Percentiles rank a stretch among this genome's conserved stretches.
phyloP scores from a whole-genome alignment of 2,888 invertebrate species.

The Bugula neritina region DNA sequence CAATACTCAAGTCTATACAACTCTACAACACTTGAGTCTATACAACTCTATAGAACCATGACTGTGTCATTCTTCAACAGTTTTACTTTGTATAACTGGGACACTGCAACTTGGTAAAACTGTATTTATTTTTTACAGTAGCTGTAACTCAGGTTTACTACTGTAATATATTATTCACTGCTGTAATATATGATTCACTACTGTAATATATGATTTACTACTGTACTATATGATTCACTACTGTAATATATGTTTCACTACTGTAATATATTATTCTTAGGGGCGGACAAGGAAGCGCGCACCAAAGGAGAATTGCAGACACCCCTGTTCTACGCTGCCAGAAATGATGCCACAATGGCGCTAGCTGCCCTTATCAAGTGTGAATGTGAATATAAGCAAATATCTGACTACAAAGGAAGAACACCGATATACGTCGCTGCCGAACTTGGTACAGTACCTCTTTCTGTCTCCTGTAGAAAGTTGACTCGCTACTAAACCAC shows the following conservation, averaged over 20 bases:
- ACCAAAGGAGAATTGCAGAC: conserved; percentile 47
- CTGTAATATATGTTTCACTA: background rate
- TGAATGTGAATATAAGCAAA: conserved; percentile 40
- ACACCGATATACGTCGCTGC: conserved; percentile 52
- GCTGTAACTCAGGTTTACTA: background rate
- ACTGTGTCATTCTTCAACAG: too few species aligned
- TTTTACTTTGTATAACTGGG: too few species aligned
- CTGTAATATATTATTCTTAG: background rate
- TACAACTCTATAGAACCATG: too few species aligned
- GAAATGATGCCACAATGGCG: conserved; percentile 44
- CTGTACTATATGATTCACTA: background rate
- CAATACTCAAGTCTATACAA: too few species aligned
- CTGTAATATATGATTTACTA: background rate
- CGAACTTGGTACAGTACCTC: conserved; percentile 48
- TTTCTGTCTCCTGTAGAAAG: too few species aligned
- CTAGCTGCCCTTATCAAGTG: conserved; percentile 42
- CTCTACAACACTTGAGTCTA: too few species aligned
- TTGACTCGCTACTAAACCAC: too few species aligned
- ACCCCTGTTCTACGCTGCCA: conserved; percentile 49
- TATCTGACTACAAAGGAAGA: conserved; percentile 45
- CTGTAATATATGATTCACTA: background rate
- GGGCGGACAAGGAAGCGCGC: conserved; percentile 44
- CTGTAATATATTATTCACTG: background rate
- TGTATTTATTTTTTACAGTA: background rate
- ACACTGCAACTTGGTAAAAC: too few species aligned